These are phyloP conservation scores for Thymelicus sylvestris DNA, from an alignment of 2,888 invertebrate genomes.

Conservation along the genomic window DNA sequence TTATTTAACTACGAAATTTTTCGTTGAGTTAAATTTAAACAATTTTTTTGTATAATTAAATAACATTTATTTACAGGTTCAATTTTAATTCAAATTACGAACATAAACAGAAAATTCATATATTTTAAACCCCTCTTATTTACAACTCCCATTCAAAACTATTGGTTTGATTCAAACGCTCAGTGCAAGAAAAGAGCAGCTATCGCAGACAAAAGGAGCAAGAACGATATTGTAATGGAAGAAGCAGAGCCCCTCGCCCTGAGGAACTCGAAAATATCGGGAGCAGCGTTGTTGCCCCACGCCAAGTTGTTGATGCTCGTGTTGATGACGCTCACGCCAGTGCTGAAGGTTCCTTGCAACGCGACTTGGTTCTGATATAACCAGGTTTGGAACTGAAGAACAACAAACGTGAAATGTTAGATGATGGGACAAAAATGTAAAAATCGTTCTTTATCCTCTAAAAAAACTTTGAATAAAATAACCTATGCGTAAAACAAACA, in stretches of 20 bases:
- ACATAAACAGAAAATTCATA: no score
- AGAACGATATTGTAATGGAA: slow-evolving; percentile 54
- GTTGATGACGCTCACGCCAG: slow-evolving; percentile 54
- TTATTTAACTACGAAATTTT: no score
- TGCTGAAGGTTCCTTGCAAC: slow-evolving; percentile 55
- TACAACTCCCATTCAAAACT: no score
- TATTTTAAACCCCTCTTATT: no score
- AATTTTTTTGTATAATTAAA: no score
- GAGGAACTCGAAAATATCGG: slow-evolving; percentile 54
- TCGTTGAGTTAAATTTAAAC: no score
- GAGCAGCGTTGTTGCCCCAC: slow-evolving; percentile 64
- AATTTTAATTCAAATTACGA: no score
- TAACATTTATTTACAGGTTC: no score
- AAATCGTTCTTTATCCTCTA: no score
- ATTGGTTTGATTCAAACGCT: slow-evolving; percentile 21
- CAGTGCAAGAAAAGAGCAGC: slow-evolving; percentile 58
- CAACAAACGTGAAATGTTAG: not conserved
- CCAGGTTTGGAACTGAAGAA: slow-evolving; percentile 70
- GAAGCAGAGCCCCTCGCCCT: slow-evolving; percentile 54
- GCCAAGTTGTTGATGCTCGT: slow-evolving; percentile 59
- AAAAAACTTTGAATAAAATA: no score
- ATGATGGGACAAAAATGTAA: no score
- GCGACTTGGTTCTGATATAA: slow-evolving; percentile 59
- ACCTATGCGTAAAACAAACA: no score
- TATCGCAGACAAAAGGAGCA: slow-evolving; percentile 57